Evolutionary conservation across 2,113 vertebrate genomes (phyloP), one percentile per base, ranked within the genome.

Genomic region (Leucopternis melanops): DNA sequence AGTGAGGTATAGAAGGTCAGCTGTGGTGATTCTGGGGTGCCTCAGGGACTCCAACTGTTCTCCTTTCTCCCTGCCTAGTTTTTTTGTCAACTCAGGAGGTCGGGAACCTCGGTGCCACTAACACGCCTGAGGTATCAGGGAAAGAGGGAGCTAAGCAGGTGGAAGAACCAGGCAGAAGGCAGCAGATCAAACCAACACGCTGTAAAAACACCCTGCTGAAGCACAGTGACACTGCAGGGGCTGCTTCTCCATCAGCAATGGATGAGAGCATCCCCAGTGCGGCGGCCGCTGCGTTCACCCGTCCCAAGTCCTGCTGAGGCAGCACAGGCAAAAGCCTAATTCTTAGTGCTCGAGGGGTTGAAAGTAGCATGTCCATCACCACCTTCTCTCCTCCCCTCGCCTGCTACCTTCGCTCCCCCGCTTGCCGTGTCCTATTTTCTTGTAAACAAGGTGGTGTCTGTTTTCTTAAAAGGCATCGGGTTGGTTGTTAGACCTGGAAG

Each of bases 151-250:
- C 29, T 93, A 58, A 94, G 73, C 18, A 49, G 47, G 62, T 85
- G 34, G 66, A 93, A 92, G 66, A 86, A 93, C 81, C 44, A 29
- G 65, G 40, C 58, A 89, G 61, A 90, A 79, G 70, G 34, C 11
- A 86, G 55, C 20, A 63, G 34, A 72, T 92, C 36, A 94, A 94
- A 81, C 52, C 57, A 88, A 42, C 17, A 21, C 4, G 20, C 34
- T 74, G 52, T 89, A 54, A 85, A 94, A 92, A 69, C 23, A 59
- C 26, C 17, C 52, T 2, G 27, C 34, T 73, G 88, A 83, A 86
- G 82, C 58, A 86, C 27, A 32, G 50, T 36, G 22, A 62, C 25
- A 11, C 72, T 88, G 61, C 58, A 77, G 66, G 42, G 59, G 23
- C 73, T 90, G 50, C 47, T 78, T 91, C 38, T 84, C 55, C 63